These are phyloP conservation scores for Psilopogon haemacephalus DNA, from an alignment of 2,113 vertebrate species.

Conservation along the genomic window DNA sequence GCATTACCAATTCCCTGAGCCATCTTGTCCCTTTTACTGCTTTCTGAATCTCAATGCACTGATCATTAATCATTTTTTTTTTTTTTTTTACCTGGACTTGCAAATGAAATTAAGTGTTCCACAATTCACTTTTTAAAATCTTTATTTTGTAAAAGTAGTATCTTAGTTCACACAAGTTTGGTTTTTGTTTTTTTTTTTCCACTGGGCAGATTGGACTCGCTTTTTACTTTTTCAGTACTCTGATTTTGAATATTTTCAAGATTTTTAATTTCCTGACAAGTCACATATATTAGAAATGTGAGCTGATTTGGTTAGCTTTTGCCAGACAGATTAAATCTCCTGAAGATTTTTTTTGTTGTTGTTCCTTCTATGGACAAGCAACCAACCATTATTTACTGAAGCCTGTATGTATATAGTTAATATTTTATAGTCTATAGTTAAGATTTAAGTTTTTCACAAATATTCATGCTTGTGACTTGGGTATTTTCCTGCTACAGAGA, in stretches of 20 bases:
- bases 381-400: neutral
- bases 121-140: neutral
- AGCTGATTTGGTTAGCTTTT: neutral
- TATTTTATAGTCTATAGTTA: no score
- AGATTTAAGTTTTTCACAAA: neutral
- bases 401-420: neutral
- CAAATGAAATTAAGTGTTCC: neutral
- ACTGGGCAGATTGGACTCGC: neutral
- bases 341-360: neutral
- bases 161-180: neutral
- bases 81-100: neutral
- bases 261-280: constrained; percentile 35
- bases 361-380: neutral
- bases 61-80: neutral
- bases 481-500: neutral
- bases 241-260: constrained; percentile 37
- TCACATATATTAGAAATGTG: constrained; percentile 48
- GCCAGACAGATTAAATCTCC: neutral
- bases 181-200: neutral
- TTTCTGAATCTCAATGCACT: neutral
- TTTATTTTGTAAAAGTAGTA: neutral
- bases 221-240: neutral
- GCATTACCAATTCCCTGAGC: neutral
- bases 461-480: neutral
- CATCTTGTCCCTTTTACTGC: constrained; percentile 8